A percentile compares a stretch with the other conserved stretches of the same genome.
These are phyloP conservation scores for Mesitornis unicolor DNA, from an alignment of 2,113 vertebrate genomes.

Conservation along the genomic window DNA sequence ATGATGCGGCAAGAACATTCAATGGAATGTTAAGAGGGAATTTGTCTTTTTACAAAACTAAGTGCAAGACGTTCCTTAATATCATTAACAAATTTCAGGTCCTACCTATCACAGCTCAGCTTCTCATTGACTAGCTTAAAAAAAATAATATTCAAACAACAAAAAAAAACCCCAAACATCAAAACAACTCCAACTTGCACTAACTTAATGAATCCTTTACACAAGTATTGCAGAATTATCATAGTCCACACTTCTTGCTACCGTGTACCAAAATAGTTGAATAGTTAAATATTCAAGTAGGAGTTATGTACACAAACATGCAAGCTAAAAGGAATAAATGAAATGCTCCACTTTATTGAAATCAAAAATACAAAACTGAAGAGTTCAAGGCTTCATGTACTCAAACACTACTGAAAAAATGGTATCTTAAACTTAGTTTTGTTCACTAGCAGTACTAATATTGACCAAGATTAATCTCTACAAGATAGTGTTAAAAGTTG, in stretches of 20 bases:
- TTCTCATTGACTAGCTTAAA: background rate
- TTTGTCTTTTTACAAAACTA: background rate
- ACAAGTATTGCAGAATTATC: background rate
- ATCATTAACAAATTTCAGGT: background rate
- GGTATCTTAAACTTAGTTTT: background rate
- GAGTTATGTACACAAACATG: slow-evolving; percentile 12
- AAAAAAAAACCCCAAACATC: background rate
- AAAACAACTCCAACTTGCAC: background rate
- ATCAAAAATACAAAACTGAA: slow-evolving; percentile 70
- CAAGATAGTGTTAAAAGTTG: slow-evolving; percentile 50
- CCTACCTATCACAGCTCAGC: background rate
- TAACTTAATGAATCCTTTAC: fast-evolving
- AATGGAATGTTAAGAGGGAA: fast-evolving
- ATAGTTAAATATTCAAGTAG: background rate
- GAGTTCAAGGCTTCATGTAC: slow-evolving; percentile 52
- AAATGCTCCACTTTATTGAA: slow-evolving; percentile 72
- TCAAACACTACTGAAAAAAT: slow-evolving; percentile 52
- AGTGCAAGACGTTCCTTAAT: background rate
- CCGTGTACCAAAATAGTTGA: background rate
- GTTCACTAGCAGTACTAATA: slow-evolving; percentile 45
- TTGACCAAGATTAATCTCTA: slow-evolving; percentile 45
- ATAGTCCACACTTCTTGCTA: background rate
- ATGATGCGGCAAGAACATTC: background rate
- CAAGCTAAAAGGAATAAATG: slow-evolving; percentile 65
- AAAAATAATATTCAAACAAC: background rate